Evolutionary conservation across 2,888 invertebrate species (phyloP).

Genomic region (Eilema depressum): DNA sequence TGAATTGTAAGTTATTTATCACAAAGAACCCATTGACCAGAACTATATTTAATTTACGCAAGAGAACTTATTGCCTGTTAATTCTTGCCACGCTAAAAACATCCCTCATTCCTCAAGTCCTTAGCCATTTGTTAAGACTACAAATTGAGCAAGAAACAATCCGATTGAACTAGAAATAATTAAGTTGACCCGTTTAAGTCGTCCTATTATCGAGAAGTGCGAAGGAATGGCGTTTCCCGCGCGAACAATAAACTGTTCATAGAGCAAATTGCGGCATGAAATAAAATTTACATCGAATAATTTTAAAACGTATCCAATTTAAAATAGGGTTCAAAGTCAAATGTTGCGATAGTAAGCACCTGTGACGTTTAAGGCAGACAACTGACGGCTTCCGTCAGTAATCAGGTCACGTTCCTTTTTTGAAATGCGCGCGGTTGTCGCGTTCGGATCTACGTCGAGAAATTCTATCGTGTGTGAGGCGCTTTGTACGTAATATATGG

Average conservation of each 20-base stretch:
- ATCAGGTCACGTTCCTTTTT: constrained; percentile 86
- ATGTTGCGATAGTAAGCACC: constrained; percentile 49
- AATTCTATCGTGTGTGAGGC: constrained; percentile 55
- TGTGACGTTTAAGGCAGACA: constrained; percentile 72
- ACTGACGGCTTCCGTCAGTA: constrained; percentile 83
- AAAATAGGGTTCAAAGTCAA: constrained; percentile 59
- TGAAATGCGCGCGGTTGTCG: constrained; percentile 74
- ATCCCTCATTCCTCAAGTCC: constrained; percentile 35
- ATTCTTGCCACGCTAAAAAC: constrained; percentile 24
- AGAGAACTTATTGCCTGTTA: constrained; percentile 41
- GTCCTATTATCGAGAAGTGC: constrained; percentile 65
- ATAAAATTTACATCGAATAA: constrained; percentile 48
- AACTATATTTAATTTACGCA: no score
- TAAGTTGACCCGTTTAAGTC: constrained; percentile 64
- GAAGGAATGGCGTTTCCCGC: constrained; percentile 66
- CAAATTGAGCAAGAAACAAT: constrained; percentile 61
- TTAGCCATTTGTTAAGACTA: constrained; percentile 53
- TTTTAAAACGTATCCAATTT: constrained; percentile 52
- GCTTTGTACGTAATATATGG: constrained; percentile 49
- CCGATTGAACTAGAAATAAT: constrained; percentile 69
- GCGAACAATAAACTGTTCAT: constrained; percentile 73
- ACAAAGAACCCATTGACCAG: no score
- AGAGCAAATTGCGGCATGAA: constrained; percentile 57
- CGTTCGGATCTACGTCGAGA: constrained; percentile 59
- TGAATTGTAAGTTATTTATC: no score